Evolutionary conservation across 2,888 invertebrate genomes (phyloP), one percentile per base, ranked within the genome.

Genomic region (Lydus trimaculatus): DNA sequence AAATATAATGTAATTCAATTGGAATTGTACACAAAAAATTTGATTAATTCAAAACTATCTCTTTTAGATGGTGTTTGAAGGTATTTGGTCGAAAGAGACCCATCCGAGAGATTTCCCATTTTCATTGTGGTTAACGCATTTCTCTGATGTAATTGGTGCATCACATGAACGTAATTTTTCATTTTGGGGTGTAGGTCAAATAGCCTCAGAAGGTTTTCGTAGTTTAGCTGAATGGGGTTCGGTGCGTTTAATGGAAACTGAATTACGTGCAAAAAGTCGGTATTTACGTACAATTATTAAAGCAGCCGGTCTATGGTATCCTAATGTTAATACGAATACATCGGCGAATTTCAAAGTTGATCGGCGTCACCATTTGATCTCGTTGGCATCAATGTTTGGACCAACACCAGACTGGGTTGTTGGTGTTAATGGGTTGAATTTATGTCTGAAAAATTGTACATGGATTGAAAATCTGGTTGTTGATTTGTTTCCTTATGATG

Each of bases 391-490:
- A 0, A 95, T 95, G 95, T 92, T 95, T 79, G 93, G 97, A 0
- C 99, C 99, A 0, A 96, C 97, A 13, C 99, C 99, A 0, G 99
- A 99, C 87, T 99, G 99, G 99, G 94, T 98, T 77, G 95, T 98
- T 58, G 99, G 99, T 0, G 91, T 99, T 36, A 94, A 90, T 67
- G 93, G 94, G 0, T 85, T 98, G 65, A 93, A 98, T 81, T 88
- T 99, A 9, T 99, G 99, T 82, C 88, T 91, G 69, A 86, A 88
- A 70, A 95, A 98, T 85, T 97, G 99, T 83, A 90, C 94, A 0
- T 99, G 99, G 99, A 89, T 91, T n/a, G 92, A 94, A 75, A 89
- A 91, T 67, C 87, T 93, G 78, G 90, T 91, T 48, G 87, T 98
- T 56, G 96, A 98, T 85, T 87, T 99, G 33, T 94, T 90, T 82